A percentile compares a stretch with the other conserved stretches of the same genome.
Conservation (phyloP, 2,888 invertebrate genomes). For the Scrobipalpa costella region DNA sequence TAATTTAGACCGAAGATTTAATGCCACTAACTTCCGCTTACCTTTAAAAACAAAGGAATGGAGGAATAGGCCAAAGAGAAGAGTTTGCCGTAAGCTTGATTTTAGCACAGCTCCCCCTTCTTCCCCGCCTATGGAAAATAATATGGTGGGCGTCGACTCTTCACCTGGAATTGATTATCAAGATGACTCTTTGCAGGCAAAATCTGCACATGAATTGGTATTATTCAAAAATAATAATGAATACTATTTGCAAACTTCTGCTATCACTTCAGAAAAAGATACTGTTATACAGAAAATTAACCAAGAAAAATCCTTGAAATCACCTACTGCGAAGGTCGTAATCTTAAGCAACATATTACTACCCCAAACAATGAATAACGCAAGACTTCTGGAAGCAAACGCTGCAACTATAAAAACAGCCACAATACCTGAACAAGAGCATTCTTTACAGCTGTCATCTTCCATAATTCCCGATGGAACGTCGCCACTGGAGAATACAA, state of each 20-base stretch:
- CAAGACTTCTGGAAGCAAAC: neutral
- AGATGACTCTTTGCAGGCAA: neutral
- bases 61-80: neutral
- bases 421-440: neutral
- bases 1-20: neutral
- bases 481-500: neutral
- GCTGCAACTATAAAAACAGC: neutral
- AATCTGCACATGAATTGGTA: neutral
- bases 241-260: neutral
- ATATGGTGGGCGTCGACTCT: neutral
- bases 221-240: neutral
- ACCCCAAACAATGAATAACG: neutral
- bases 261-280: neutral
- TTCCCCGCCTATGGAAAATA: neutral
- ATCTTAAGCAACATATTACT: conserved; percentile 9
- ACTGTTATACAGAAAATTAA: neutral
- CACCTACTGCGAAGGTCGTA: neutral
- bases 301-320: conserved; percentile 23
- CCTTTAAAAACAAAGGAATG: neutral
- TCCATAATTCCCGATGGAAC: neutral
- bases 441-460: neutral
- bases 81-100: neutral
- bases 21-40: neutral
- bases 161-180: neutral
- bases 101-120: neutral